Conservation (phyloP, 1,140 invertebrate genomes). For the Drosophila ananassae region DNA sequence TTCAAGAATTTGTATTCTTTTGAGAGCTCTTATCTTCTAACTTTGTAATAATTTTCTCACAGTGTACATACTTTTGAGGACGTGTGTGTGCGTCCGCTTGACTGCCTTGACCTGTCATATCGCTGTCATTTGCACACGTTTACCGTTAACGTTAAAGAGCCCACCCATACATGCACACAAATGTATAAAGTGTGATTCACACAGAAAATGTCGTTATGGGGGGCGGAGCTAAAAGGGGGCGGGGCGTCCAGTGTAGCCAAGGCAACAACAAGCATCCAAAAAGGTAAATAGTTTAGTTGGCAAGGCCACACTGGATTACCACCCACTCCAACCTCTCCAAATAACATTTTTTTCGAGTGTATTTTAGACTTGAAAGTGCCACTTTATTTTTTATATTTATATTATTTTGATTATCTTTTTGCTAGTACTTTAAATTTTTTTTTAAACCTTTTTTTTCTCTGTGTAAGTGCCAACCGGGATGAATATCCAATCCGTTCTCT, state of each 20-base stretch:
- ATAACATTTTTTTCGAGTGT: not conserved
- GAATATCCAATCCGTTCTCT: conserved; percentile 44
- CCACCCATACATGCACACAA: not conserved
- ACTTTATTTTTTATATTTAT: not conserved
- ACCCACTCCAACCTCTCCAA: not conserved
- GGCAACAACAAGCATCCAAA: conserved; percentile 43
- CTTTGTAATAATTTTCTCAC: not conserved
- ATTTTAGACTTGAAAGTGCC: not conserved
- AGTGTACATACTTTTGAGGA: conserved; percentile 6
- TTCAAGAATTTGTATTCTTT: too few relatives aligned
- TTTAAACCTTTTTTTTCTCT: not conserved
- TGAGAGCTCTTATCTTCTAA: too few relatives aligned
- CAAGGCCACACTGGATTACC: conserved; percentile 38
- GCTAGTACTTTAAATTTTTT: not conserved
- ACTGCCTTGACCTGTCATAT: conserved; percentile 71
- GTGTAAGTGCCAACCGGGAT: conserved; percentile 11
- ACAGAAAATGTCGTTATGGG: not conserved
- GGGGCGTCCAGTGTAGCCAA: conserved; percentile 57
- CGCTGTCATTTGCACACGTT: conserved; percentile 77
- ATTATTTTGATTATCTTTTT: not conserved
- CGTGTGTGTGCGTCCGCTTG: conserved; percentile 21
- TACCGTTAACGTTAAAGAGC: conserved; percentile 74
- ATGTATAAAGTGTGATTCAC: conserved; percentile 4
- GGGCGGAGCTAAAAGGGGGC: not conserved
- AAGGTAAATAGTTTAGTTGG: conserved; percentile 68